phyloP scores from a whole-genome alignment of 1,140 invertebrate genomes.

The Bradysia coprophila region DNA sequence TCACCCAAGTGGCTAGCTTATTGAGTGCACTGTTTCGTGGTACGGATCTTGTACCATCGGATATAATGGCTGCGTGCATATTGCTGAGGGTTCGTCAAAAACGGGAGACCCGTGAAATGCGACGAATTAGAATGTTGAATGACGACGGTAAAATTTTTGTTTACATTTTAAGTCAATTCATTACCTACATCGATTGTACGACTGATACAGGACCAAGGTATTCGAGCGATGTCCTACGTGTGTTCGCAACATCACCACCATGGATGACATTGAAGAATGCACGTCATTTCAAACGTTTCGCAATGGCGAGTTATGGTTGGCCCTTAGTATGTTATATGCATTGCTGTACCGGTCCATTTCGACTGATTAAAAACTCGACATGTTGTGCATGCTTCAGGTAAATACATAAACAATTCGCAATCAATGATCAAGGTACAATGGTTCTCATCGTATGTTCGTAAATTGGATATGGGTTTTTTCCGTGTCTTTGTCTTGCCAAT shows the following conservation, averaged over 20 bases:
- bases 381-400: conserved; percentile 59
- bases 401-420: conserved; percentile 9
- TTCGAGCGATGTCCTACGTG: conserved; percentile 32
- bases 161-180: too few relatives aligned
- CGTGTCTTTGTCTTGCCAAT: too few relatives aligned
- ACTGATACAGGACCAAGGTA: conserved; percentile 33
- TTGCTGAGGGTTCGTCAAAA: conserved; percentile 57
- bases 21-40: conserved; percentile 59
- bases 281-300: conserved; percentile 54
- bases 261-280: conserved; percentile 70
- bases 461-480: too few relatives aligned
- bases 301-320: conserved; percentile 78
- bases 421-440: background rate
- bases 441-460: too few relatives aligned
- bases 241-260: conserved; percentile 37
- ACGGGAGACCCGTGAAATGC: conserved; percentile 44
- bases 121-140: conserved; percentile 42
- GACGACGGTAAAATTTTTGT: conserved; percentile 25
- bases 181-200: too few relatives aligned
- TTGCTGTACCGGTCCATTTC: conserved; percentile 52
- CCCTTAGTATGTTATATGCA: conserved; percentile 67
- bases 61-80: conserved; percentile 71
- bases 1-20: conserved; percentile 66
- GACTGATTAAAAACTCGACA: conserved; percentile 43
- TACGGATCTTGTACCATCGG: conserved; percentile 72